These are phyloP conservation scores for Luffia ferchaultella DNA, from an alignment of 2,888 invertebrate species.

Conservation along the genomic window DNA sequence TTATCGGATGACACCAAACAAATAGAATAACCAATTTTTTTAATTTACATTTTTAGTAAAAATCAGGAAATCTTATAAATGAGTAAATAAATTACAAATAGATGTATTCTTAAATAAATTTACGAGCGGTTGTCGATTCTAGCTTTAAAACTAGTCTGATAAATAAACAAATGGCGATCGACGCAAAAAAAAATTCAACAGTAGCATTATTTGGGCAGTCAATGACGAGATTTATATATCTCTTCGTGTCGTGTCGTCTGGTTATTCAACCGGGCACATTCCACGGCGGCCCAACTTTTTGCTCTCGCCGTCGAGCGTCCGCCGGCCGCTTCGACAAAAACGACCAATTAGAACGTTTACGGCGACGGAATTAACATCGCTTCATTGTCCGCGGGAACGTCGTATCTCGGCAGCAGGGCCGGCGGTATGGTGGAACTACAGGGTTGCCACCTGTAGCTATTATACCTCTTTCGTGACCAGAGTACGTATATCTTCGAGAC, in stretches of 20 bases:
- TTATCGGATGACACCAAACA: too few species aligned
- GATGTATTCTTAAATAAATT: too few species aligned
- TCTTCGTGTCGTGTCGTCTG: conserved; percentile 40
- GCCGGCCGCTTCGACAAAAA: conserved; percentile 25
- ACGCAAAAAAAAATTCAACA: too few species aligned
- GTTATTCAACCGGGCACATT: conserved; percentile 63
- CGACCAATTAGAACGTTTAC: conserved; percentile 57
- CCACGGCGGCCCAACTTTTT: conserved; percentile 56
- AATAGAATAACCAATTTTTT: too few species aligned
- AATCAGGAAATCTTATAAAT: too few species aligned
- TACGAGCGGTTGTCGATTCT: neutral
- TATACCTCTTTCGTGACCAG: too few species aligned
- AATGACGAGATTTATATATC: too few species aligned
- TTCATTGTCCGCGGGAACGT: conserved; percentile 31
- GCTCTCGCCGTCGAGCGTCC: conserved; percentile 33
- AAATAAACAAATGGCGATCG: neutral
- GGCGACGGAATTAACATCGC: conserved; percentile 45
- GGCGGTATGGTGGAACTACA: neutral
- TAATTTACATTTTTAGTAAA: too few species aligned
- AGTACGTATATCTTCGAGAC: too few species aligned
- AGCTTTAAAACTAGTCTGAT: neutral
- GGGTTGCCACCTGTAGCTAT: too few species aligned
- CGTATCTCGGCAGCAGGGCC: conserved; percentile 14
- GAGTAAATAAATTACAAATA: too few species aligned
- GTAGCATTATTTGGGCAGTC: too few species aligned